A percentile compares a stretch with the other conserved stretches of the same genome.
These are phyloP conservation scores for Erebia palarica DNA, from an alignment of 2,888 invertebrate species.

Conservation along the genomic window DNA sequence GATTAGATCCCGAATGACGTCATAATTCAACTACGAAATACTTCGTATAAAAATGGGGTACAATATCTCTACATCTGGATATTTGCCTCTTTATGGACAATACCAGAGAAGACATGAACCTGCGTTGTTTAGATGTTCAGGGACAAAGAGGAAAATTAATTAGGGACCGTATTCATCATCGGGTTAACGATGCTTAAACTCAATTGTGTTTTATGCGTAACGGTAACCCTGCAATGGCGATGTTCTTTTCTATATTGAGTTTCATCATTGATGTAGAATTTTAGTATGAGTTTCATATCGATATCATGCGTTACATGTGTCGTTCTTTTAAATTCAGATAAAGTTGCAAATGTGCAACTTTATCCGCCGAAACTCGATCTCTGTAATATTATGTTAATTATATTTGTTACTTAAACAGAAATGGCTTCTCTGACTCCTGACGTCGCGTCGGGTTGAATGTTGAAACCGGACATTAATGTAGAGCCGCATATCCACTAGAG, in stretches of 20 bases:
- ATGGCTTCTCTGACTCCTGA: neutral
- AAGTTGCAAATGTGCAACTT: too few relatives aligned
- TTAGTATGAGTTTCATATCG: neutral
- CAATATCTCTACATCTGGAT: neutral
- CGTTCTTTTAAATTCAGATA: neutral
- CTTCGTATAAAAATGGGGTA: neutral
- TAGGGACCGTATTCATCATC: neutral
- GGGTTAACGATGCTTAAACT: constrained; percentile 8
- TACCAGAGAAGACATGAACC: neutral
- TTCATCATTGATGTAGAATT: too few relatives aligned
- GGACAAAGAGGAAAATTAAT: constrained; percentile 1
- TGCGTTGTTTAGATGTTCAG: neutral
- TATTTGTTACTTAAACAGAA: too few relatives aligned
- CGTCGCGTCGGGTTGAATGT: too few relatives aligned
- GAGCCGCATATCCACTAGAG: too few relatives aligned
- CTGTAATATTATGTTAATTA: neutral
- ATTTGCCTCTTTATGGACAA: neutral
- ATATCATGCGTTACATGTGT: neutral
- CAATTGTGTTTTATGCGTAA: neutral
- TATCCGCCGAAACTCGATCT: neutral
- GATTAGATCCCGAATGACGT: neutral
- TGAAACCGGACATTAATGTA: neutral
- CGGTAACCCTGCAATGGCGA: neutral
- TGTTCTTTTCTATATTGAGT: neutral
- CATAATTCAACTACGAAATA: neutral